Evolutionary conservation across 2,888 invertebrate genomes (phyloP), one percentile per base, ranked within the genome.

Genomic region (Sarcophaga rosellei): DNA sequence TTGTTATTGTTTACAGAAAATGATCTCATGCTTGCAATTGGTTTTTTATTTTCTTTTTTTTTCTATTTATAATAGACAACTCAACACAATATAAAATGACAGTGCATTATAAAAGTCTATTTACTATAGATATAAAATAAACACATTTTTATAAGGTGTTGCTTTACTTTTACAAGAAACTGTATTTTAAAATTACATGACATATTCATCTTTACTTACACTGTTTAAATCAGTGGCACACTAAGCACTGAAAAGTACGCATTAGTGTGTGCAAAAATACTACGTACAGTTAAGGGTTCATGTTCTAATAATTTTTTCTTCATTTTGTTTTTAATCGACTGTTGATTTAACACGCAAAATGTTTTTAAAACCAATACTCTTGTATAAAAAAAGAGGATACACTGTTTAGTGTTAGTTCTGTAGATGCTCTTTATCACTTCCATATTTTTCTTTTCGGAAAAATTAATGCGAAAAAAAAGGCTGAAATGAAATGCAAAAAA

Each of bases 21-120:
- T 81, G 83, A 84, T 86, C 78, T 86, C 83, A 86, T 78, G 78
- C 84, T 81, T 78, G 78, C 65, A 25, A 65, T 66, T 72, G 20
- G 17, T n/a, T 25, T 70, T 57, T 15, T 44, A 6, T 70, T 61
- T 17, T 10, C n/a, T 62, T 72, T 35, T 69, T 23, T 65, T 65
- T 57, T 57, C 20, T n/a, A 65, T 63, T 21, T 62, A 25, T 23
- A 79, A n/a, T 45, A 8, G 2, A 35, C 35, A 35, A 35, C 35
- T 35, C 35, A n/a, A n/a, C n/a, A 35, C 35, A 35, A 35, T 35
- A 35, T 8, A 35, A 35, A 21, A 6, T 17, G 44, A 82, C 76
- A 77, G 77, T 77, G 20, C 11, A 8, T 4, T 65, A 72, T 4
- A 72, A 65, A 82, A 82, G 23, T 63, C 4, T 35, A 20, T n/a